Conservation (phyloP, 2,113 vertebrate species). For the Alectura lathami region DNA sequence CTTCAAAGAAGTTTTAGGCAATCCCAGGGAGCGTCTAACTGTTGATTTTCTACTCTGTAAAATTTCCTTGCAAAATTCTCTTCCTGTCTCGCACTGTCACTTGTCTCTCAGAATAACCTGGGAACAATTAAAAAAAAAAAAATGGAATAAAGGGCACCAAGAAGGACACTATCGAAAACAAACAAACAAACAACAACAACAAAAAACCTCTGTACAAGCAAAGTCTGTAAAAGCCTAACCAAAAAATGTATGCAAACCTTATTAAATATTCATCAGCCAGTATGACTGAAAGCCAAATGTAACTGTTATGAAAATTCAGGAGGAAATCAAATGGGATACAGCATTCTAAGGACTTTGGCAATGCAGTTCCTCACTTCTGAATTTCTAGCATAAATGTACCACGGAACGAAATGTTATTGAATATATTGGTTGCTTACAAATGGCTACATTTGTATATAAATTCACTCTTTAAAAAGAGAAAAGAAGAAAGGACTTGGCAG, state of each 20-base stretch:
- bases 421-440: not conserved
- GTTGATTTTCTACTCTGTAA: conserved; percentile 38
- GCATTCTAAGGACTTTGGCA: not conserved
- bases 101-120: conserved; percentile 24
- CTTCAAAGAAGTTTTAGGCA: conserved; percentile 50
- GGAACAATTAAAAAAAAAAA: not conserved
- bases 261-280: conserved; percentile 42
- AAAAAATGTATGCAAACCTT: not conserved
- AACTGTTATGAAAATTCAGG: not conserved
- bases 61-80: conserved; percentile 34
- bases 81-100: not conserved
- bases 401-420: not conserved
- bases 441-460: conserved; percentile 5
- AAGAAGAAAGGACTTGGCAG: not conserved
- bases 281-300: conserved; percentile 4
- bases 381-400: not conserved
- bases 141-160: conserved; percentile 27
- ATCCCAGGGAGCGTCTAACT: conserved; percentile 30
- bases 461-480: not conserved
- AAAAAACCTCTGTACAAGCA: not conserved
- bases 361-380: conserved; percentile 10
- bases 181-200: too few relatives aligned
- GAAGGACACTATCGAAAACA: not conserved
- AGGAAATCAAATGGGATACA: not conserved
- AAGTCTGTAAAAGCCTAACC: not conserved